A percentile compares a stretch with the other conserved stretches of the same genome.
These are phyloP conservation scores for Arrhamphus sclerolepis DNA, from an alignment of 2,797 vertebrate species.

Conservation along the genomic window DNA sequence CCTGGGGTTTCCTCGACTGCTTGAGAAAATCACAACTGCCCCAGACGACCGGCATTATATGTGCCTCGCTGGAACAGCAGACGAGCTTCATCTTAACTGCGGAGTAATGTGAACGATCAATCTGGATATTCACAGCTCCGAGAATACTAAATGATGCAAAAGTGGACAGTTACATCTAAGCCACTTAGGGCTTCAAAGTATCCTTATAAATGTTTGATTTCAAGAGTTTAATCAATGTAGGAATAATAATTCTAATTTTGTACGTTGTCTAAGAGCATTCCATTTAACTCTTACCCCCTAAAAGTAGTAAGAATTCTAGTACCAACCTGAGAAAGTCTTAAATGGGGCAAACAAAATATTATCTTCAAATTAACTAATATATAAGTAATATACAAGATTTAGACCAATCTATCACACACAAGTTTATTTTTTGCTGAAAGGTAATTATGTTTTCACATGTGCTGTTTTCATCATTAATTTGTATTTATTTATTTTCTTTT, in stretches of 20 bases:
- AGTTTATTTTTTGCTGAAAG: slow-evolving; percentile 1
- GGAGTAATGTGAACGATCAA: background rate
- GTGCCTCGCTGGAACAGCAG: background rate
- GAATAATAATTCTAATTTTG: too few relatives aligned
- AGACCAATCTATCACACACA: background rate
- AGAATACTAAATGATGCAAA: background rate
- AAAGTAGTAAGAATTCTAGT: too few relatives aligned
- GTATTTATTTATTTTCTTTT: background rate
- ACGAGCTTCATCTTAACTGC: background rate
- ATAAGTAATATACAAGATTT: too few relatives aligned
- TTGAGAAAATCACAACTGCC: background rate
- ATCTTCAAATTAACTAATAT: background rate
- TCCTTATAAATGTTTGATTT: background rate
- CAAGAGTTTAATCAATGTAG: too few relatives aligned
- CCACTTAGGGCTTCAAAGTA: background rate
- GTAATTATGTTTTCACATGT: background rate
- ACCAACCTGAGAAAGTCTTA: too few relatives aligned
- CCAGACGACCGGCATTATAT: background rate
- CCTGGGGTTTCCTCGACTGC: background rate
- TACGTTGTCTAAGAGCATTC: too few relatives aligned
- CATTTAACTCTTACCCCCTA: too few relatives aligned
- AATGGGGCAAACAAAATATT: too few relatives aligned
- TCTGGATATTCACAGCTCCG: background rate
- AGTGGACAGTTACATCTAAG: background rate
- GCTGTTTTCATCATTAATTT: slow-evolving; percentile 12